These are phyloP conservation scores for Bos javanicus DNA, from an alignment of 2,113 vertebrate species.

Conservation along the genomic window DNA sequence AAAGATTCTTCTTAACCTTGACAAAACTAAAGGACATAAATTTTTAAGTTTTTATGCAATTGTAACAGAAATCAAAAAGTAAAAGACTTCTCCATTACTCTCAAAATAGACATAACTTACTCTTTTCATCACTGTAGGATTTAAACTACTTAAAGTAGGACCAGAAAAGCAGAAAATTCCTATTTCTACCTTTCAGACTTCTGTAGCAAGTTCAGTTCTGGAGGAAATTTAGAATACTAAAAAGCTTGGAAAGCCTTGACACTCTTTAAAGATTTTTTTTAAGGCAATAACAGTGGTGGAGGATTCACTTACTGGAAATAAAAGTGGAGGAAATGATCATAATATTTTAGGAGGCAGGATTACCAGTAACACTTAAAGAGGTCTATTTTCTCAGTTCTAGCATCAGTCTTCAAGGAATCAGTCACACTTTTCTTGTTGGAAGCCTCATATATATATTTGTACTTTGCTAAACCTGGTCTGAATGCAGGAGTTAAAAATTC, in stretches of 20 bases:
- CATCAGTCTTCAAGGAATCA: background rate
- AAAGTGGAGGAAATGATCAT: background rate
- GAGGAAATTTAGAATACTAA: background rate
- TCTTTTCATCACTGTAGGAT: background rate
- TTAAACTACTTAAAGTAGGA: background rate
- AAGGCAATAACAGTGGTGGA: background rate
- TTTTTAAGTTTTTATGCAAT: background rate
- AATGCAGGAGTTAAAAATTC: background rate
- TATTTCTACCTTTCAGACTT: background rate
- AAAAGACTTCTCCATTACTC: background rate
- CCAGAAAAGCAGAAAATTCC: background rate
- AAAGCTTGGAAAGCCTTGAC: background rate
- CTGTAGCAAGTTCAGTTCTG: background rate
- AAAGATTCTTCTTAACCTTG: background rate
- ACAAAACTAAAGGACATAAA: background rate
- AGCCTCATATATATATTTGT: background rate
- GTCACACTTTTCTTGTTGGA: background rate
- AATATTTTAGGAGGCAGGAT: background rate
- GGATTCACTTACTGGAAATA: background rate
- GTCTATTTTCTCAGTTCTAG: background rate
- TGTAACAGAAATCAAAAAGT: slow-evolving; percentile 5
- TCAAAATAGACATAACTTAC: background rate
- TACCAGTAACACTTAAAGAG: background rate
- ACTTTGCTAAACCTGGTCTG: background rate
- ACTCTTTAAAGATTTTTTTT: background rate